Base-by-base conservation (phyloP, 2,888 invertebrate species). In the Amphipyra tragopoginis region DNA sequence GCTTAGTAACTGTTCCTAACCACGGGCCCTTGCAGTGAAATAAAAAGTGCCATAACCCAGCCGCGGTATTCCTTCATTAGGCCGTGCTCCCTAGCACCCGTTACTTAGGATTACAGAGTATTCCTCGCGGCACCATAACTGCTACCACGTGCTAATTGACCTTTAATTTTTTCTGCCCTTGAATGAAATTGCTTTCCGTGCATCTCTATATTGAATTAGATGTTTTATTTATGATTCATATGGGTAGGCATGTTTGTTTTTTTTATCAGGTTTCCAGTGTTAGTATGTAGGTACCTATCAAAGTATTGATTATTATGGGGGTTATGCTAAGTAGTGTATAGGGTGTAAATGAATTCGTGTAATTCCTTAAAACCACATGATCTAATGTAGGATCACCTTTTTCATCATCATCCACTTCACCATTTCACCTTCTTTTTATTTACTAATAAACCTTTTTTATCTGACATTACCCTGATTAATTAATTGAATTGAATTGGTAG, bases 1-100 rank as follows among this genome's bases (percentile, higher is more conserved):
- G 53, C 69, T 54, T 59, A 57, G 58, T 82, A 85, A 86, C 86
- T 84, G 86, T 86, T 81, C 58, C 74, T 85, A 85, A 81, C 83
- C 65, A 75, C 77, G 44, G 60, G 56, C 57, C 67, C 66, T 70
- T 53, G 68, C 58, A 64, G 54, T 53, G 67, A 62, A 66, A 75
- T 66, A 84, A 84, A 85, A 86, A 86, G 62, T 68, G 63, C 65
- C 67, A 64, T 65, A 55, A 50, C 60, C 59, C 49, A 63, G 67
- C 55, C 10, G 38, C 44, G 67, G 63, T 36, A 67, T 63, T 72
- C 52, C 39, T 72, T 56, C 39, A 58, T 63, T 49, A 60, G 44
- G 3, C n/a, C 29, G 45, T 21, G 8, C 21, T 21, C 21, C 21
- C 29, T 38, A 1, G 36, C 15, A 0, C 39, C 61, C 52, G 72